Evolutionary conservation across 2,888 invertebrate genomes (phyloP), one percentile per base, ranked within the genome.

Genomic region (Thymelicus lineola): DNA sequence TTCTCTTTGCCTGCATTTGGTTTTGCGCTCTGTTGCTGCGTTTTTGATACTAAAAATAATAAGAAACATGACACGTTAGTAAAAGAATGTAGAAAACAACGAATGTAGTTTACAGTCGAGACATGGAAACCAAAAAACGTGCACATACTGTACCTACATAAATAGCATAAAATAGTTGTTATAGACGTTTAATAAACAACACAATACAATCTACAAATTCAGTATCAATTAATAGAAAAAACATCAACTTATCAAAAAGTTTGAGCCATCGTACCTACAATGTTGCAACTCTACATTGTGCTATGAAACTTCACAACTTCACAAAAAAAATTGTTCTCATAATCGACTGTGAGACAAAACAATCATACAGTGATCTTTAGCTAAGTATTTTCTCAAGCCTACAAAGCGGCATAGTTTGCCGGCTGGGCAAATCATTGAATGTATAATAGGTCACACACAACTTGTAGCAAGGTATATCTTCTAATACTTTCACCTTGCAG

Each of bases 41-140:
- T 87, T 74, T 88, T 82, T 7, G 91, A 86, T 62, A 89, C 94
- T 95, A 73, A 60, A 77, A 75, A 9, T 57, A 66, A 9, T 57
- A 66, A 28, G 9, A 68, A 61, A 28, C 6, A 45, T 17, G 0
- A 55, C 35, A 45, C 5, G 42, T 35, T 53, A 15, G 14, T 9
- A 15, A 6, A 42, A 42, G 12, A 42, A 12, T 12, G 12, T 4
- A 1, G 42, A 42, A 12, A 9, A 28, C 28, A 28, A 20, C 20
- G 10, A 9, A 42, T 7, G 38, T 9, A 10, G 10, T 9, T 4
- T 3, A 12, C 12, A 42, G 28, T 42, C 10, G 6, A 38, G 10
- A 42, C 3, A 12, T 42, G 42, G 4, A 42, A 10, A 42, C 42
- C 12, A 42, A 42, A 10, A 9, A 12, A 6, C 38, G 9, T 42